Base-by-base conservation (phyloP, 2,797 vertebrate species). In the Masticophis lateralis region DNA sequence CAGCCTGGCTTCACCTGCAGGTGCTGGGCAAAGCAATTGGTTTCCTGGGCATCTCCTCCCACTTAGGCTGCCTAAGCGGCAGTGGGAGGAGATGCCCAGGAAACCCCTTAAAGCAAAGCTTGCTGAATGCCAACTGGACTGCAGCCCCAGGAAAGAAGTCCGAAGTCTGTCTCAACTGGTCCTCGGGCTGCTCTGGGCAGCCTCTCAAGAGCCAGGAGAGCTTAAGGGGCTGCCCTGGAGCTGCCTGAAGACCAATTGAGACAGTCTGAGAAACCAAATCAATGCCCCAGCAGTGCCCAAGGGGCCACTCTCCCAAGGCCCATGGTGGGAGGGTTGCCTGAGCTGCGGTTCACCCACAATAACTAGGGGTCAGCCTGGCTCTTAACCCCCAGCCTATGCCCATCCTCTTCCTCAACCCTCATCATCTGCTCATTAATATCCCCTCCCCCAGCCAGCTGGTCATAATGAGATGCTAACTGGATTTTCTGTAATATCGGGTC, bases 381-480 rank as follows among this genome's bases (percentile, higher is more conserved):
- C 47, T 25, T 5, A 47, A 47, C 79, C 2, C 66, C n/a, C 43
- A 16, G 4, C 37, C 20, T 43, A 4, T 47, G 14, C 1, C 74
- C 74, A 25, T 47, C 37, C 28, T 87, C 47, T n/a, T 87, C 53
- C 56, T 22, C n/a, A 6, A 10, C 79, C 47, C 2, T 0, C 27
- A 12, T 43, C 43, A 7, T 8, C 28, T 88, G 57, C 95, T 97
- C 96, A 97, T 98, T 97, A 97, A 97, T 96, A 96, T 87, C 1
- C 74, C 93, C 51, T 92, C 57, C 57, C 18, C 22, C 88, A 88
- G 12, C 60, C 61, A 7, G 83, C 86, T 43, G 6, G 95, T 96
- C 91, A 89, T 98, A 97, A 98, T 98, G 94, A 98, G 97, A 97
- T 97, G 97, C 98, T 97, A 97, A 98, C 96, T 28, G 96, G 97